Conservation (phyloP, 2,797 vertebrate genomes). For the Craterocephalus amniculus region DNA sequence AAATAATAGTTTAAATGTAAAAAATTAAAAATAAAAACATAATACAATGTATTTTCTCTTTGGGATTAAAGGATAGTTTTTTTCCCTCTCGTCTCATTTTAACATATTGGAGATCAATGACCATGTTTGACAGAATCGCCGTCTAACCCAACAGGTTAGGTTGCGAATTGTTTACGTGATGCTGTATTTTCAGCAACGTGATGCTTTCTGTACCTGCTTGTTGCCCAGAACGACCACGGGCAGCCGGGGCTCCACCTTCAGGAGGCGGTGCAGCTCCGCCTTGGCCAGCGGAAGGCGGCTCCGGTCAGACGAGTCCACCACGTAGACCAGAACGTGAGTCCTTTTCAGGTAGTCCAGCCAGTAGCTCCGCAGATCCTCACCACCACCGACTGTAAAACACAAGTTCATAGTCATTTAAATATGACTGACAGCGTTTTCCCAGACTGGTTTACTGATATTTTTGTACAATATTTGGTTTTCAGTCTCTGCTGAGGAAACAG, state of each 20-base stretch:
- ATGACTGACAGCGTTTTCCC: no score
- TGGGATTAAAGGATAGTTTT: no score
- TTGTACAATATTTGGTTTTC: background rate
- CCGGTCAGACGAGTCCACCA: slow-evolving; percentile 90
- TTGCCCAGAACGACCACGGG: slow-evolving; percentile 89
- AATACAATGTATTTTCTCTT: no score
- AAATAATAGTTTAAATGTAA: no score
- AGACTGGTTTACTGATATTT: no score
- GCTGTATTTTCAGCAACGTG: background rate
- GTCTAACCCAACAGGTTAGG: background rate
- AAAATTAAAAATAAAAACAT: no score
- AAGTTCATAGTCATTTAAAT: background rate
- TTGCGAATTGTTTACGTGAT: background rate
- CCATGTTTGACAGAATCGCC: background rate
- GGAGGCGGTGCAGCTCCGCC: slow-evolving; percentile 87
- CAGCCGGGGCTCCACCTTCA: slow-evolving; percentile 81
- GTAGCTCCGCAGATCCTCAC: slow-evolving; percentile 89
- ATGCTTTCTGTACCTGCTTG: slow-evolving; percentile 73
- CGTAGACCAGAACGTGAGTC: slow-evolving; percentile 89
- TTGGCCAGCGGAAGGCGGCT: slow-evolving; percentile 84
- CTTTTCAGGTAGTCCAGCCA: slow-evolving; percentile 90
- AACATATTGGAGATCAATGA: background rate
- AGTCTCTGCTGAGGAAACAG: background rate
- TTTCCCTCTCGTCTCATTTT: no score
- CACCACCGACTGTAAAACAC: slow-evolving; percentile 86